These are phyloP conservation scores for Microchrysa polita DNA, from an alignment of 2,888 invertebrate genomes.

Conservation along the genomic window DNA sequence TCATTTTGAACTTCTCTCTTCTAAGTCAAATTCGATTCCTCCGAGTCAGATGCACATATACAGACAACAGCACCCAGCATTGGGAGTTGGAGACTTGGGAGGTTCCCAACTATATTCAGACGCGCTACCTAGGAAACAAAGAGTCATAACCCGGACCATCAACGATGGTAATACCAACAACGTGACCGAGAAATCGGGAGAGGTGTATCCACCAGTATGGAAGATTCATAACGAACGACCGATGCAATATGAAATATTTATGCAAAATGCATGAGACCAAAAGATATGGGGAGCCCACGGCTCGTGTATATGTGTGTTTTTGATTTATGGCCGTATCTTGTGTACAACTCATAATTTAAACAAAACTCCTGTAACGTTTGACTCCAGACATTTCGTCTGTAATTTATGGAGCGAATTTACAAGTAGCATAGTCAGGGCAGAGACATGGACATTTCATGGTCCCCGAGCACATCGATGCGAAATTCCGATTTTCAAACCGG, in stretches of 20 bases:
- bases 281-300: slow-evolving; percentile 3
- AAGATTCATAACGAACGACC: slow-evolving; percentile 1
- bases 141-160: neutral
- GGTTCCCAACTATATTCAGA: neutral
- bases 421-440: slow-evolving; percentile 34
- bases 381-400: slow-evolving; percentile 50
- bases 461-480: slow-evolving; percentile 4
- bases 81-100: neutral
- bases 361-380: slow-evolving; percentile 52
- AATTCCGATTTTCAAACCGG: slow-evolving; percentile 20
- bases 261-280: slow-evolving; percentile 50
- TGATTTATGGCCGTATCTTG: slow-evolving; percentile 54
- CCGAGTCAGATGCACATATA: slow-evolving; percentile 20
- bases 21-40: slow-evolving; percentile 38
- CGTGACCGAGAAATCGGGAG: slow-evolving; percentile 12
- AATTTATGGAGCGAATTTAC: slow-evolving; percentile 50
- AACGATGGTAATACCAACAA: neutral
- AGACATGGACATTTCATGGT: slow-evolving; percentile 27
- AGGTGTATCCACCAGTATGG: neutral
- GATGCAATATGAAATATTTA: slow-evolving; percentile 45
- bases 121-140: no score
- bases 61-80: slow-evolving; percentile 2
- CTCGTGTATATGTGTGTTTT: slow-evolving; percentile 44
- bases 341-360: slow-evolving; percentile 54
- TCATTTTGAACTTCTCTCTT: slow-evolving; percentile 1